A percentile compares a stretch with the other conserved stretches of the same genome.
These are phyloP conservation scores for Euzetes globulus DNA, from an alignment of 2,888 invertebrate genomes.

Conservation along the genomic window DNA sequence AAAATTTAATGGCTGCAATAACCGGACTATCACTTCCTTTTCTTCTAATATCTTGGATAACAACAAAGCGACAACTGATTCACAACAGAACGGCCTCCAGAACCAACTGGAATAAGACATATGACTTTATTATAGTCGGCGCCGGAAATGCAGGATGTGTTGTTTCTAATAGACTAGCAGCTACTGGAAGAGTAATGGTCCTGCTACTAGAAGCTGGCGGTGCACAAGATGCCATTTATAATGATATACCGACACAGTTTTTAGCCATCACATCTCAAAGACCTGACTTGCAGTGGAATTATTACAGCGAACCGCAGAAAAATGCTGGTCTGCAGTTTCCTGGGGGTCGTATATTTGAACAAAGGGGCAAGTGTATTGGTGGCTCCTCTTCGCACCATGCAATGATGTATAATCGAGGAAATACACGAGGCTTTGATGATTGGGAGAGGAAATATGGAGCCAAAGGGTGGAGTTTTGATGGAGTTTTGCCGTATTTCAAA, in stretches of 20 bases:
- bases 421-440: background rate
- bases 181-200: background rate
- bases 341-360: constrained; percentile 54
- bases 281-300: background rate
- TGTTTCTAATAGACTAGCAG: background rate
- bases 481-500: constrained; percentile 10
- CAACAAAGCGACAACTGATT: background rate
- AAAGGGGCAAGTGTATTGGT: constrained; percentile 61
- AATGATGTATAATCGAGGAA: constrained; percentile 19
- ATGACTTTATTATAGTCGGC: background rate
- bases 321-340: background rate
- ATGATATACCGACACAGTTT: background rate
- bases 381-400: constrained; percentile 4
- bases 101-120: background rate
- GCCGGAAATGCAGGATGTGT: background rate
- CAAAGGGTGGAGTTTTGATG: constrained; percentile 27
- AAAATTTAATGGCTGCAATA: too few species aligned
- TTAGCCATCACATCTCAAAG: background rate
- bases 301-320: background rate
- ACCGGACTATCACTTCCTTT: too few species aligned
- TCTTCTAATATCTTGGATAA: background rate
- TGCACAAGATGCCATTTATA: background rate
- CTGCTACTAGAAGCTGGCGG: background rate
- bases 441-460: constrained; percentile 14
- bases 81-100: background rate